Percentiles rank a stretch among this genome's conserved stretches.
Conservation (phyloP, 2,888 invertebrate species). For the Quadriops clusia region DNA sequence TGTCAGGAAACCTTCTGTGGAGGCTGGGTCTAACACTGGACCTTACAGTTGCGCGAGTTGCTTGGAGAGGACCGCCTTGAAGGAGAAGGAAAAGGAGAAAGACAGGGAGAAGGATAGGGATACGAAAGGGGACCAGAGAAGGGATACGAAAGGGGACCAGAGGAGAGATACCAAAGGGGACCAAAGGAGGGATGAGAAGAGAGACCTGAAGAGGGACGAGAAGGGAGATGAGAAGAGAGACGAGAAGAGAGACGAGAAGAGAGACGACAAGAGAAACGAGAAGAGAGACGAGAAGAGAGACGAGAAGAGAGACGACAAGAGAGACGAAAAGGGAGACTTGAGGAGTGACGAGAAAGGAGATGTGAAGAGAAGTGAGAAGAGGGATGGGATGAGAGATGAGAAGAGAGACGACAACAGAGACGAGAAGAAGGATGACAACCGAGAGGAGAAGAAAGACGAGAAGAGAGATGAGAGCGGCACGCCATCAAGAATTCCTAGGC, state of each 20-base stretch:
- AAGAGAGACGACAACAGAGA: background rate
- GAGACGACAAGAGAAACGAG: too few species aligned
- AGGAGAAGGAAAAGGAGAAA: conserved; percentile 20
- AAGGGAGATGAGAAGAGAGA: conserved; percentile 27
- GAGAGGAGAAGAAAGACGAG: conserved; percentile 6
- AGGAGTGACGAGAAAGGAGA: conserved; percentile 1
- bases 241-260: too few species aligned
- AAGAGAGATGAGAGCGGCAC: conserved; percentile 22
- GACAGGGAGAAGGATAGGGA: conserved; percentile 16
- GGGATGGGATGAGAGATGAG: background rate
- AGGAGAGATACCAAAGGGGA: conserved; percentile 8
- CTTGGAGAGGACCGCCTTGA: conserved; percentile 23
- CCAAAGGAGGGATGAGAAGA: conserved; percentile 9
- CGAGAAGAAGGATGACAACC: conserved; percentile 4
- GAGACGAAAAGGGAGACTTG: conserved; percentile 23
- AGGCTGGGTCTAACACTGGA: conserved; percentile 22
- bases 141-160: conserved; percentile 15
- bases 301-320: conserved; percentile 36
- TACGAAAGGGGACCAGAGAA: conserved; percentile 1
- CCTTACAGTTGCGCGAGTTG: conserved; percentile 22
- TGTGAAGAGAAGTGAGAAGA: conserved; percentile 1
- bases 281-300: conserved; percentile 38
- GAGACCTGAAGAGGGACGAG: conserved; percentile 13
- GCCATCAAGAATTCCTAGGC: conserved; percentile 31
- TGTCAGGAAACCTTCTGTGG: conserved; percentile 16